phyloP scores from a whole-genome alignment of 2,797 vertebrate genomes.

The Schizothorax lantsangensis region DNA sequence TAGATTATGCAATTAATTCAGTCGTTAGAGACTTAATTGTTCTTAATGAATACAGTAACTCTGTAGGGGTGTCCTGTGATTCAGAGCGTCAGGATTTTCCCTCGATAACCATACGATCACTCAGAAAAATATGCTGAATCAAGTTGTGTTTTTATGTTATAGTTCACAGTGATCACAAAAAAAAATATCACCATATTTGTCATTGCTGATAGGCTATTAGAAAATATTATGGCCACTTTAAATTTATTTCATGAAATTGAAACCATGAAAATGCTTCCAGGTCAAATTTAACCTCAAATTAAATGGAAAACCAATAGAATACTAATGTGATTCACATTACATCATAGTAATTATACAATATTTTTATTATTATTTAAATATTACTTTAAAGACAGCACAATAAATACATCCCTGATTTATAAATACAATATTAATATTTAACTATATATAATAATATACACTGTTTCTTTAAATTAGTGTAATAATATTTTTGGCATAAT shows the following conservation, averaged over 20 bases:
- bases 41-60: slow-evolving; percentile 74
- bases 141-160: neutral
- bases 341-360: neutral
- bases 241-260: neutral
- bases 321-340: neutral
- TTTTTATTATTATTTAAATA: neutral
- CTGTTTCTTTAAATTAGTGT: no score
- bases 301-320: no score
- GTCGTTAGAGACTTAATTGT: slow-evolving; percentile 79
- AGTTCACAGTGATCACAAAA: neutral
- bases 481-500: no score
- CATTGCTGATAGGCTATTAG: neutral
- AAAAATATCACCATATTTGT: neutral
- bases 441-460: no score
- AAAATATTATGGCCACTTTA: neutral
- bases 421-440: neutral
- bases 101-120: slow-evolving; percentile 48
- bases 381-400: neutral
- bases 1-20: slow-evolving; percentile 84
- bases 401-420: neutral
- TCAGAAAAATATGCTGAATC: slow-evolving; percentile 25
- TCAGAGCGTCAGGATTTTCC: slow-evolving; percentile 37
- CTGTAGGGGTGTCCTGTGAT: slow-evolving; percentile 53
- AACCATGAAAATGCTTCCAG: no score
- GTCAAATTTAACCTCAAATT: neutral